phyloP scores from a whole-genome alignment of 2,888 invertebrate genomes.

The Endomychus coccineus region DNA sequence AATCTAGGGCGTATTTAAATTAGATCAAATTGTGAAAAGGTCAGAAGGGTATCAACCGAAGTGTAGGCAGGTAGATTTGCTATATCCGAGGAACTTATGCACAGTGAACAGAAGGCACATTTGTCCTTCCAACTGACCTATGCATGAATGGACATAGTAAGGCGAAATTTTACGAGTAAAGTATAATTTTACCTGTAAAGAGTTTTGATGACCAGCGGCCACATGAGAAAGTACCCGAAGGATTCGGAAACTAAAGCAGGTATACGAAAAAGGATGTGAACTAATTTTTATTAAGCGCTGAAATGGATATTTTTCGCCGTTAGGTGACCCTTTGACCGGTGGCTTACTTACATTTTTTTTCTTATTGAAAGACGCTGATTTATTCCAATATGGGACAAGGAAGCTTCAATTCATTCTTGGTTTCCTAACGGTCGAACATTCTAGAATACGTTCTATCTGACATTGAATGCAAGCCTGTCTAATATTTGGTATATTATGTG shows the following conservation, averaged over 20 bases:
- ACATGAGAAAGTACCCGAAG: constrained; percentile 11
- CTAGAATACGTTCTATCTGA: too few species aligned
- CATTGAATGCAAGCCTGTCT: too few species aligned
- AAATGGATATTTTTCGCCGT: constrained; percentile 15
- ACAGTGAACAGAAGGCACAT: too few species aligned
- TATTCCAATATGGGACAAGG: too few species aligned
- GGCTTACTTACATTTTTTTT: too few species aligned
- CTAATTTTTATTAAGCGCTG: constrained; percentile 28
- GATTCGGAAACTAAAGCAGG: constrained; percentile 21
- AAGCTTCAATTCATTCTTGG: too few species aligned
- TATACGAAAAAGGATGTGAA: constrained; percentile 28
- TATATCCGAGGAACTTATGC: too few species aligned
- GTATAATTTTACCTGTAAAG: constrained; percentile 11
- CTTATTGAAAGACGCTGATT: too few species aligned
- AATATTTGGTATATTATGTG: too few species aligned
- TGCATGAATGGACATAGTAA: constrained; percentile 11
- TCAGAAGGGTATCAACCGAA: constrained; percentile 7
- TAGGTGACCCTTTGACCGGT: constrained; percentile 21
- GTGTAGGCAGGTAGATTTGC: constrained; percentile 14
- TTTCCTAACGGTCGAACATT: too few species aligned
- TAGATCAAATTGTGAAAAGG: constrained; percentile 13
- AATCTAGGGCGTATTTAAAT: constrained; percentile 24
- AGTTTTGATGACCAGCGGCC: constrained; percentile 13
- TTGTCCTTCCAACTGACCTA: constrained; percentile 7
- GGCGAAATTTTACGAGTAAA: constrained; percentile 8